Conservation (phyloP, 2,888 invertebrate species). For the Leptopilina drosophilae region DNA sequence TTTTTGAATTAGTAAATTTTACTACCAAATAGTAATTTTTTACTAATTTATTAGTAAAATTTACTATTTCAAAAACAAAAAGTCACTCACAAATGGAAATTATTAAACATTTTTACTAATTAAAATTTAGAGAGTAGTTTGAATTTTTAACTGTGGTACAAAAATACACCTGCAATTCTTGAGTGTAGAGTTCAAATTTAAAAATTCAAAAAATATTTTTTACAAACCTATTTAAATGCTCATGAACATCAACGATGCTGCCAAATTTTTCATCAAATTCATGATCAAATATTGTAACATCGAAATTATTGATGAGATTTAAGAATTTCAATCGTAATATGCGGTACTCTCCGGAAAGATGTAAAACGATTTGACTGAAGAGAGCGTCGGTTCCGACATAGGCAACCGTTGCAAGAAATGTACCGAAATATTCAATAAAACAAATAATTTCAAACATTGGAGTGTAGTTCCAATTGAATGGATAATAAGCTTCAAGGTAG, state of each 20-base stretch:
- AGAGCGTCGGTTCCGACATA: background rate
- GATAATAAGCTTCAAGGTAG: background rate
- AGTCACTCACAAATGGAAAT: no score
- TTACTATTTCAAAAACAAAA: no score
- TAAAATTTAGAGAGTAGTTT: no score
- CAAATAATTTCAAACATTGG: background rate
- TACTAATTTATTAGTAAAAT: no score
- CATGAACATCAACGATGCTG: background rate
- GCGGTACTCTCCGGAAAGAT: background rate
- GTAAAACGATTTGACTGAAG: background rate
- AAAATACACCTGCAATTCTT: no score
- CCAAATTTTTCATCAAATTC: background rate
- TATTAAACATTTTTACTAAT: no score
- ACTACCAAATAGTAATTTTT: no score
- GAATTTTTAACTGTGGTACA: no score
- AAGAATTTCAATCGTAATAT: background rate
- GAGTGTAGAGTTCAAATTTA: no score
- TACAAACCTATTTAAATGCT: background rate
- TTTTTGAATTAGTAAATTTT: no score
- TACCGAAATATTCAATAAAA: background rate
- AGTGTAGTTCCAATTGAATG: background rate
- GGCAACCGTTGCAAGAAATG: background rate
- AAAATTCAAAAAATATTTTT: no score
- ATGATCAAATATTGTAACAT: background rate
- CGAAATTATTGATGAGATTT: background rate